Percentiles rank a stretch among this genome's conserved stretches.
Conservation (phyloP, 1,140 invertebrate genomes). For the Forficula auricularia region DNA sequence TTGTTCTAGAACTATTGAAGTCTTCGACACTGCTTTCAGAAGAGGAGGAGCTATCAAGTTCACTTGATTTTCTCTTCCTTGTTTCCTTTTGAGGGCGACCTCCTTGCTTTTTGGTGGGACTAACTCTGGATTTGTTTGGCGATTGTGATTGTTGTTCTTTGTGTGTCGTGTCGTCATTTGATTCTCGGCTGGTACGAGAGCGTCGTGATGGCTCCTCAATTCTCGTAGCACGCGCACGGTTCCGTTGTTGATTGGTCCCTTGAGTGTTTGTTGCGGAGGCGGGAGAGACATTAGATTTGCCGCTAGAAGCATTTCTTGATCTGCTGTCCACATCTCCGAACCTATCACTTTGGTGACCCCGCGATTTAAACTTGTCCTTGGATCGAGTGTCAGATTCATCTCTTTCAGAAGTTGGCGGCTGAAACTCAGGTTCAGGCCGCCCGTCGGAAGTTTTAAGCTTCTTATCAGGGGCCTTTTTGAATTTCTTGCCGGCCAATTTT, state of each 20-base stretch:
- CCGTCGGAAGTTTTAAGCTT: conserved; percentile 73
- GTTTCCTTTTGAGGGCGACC: background rate
- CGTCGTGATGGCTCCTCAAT: conserved; percentile 8
- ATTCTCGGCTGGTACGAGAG: too few species aligned
- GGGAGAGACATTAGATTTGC: conserved; percentile 11
- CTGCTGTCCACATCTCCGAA: conserved; percentile 41
- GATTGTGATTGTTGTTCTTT: background rate
- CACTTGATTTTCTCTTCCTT: conserved; percentile 23
- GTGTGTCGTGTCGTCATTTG: too few species aligned
- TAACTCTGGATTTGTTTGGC: conserved; percentile 5
- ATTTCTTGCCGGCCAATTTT: conserved; percentile 32
- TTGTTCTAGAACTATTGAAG: too few species aligned
- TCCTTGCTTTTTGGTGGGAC: conserved; percentile 7
- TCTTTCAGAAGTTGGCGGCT: conserved; percentile 52
- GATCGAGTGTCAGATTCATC: conserved; percentile 42
- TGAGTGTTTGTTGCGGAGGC: conserved; percentile 27
- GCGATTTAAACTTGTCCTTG: conserved; percentile 22
- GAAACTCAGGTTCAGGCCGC: conserved; percentile 52
- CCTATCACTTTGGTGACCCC: conserved; percentile 31
- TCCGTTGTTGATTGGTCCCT: conserved; percentile 17
- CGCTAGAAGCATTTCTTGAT: conserved; percentile 30
- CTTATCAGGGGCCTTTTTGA: conserved; percentile 55
- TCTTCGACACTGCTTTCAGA: too few species aligned
- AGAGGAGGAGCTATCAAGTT: conserved; percentile 4
- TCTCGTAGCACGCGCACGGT: conserved; percentile 13